Evolutionary conservation across 2,113 vertebrate genomes (phyloP), one percentile per base, ranked within the genome.

Genomic region (Podarcis muralis): DNA sequence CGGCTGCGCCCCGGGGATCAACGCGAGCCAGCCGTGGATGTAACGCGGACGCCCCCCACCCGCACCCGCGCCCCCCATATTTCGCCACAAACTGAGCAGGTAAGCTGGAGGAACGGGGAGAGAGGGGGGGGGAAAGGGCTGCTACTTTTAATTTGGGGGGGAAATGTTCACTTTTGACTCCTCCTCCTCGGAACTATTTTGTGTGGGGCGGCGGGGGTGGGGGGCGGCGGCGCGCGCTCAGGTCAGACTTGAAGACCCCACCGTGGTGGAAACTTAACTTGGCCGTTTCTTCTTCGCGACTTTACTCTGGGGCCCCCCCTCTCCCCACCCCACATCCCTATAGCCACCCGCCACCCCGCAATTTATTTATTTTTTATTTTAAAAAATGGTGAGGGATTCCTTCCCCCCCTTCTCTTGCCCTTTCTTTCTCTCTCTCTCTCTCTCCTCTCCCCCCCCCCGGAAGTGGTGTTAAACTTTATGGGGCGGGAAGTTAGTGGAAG

Each of bases 1-100:
- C 85, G 85, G 85, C 77, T 87, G 77, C 85, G 85, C 85, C 85
- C 85, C 85, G 65, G 85, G 76, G 18, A 76, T 65, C 75, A 66
- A 62, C 75, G 27, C 35, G 32, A 20, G 30, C 40, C 25, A 23
- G 11, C 69, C 48, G 40, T 81, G 77, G 77, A 87, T 87, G 77
- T 68, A n/a, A 59, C 71, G 3, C 22, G 7, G 15, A 43, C 8
- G 18, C 22, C 43, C 66, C 48, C 62, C 32, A 59, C n/a, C 77
- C 62, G 6, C 81, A 7, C n/a, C 74, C 22, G 20, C 74, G 65
- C 35, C 5, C 35, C 35, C 75, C 25, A 32, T 43, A 48, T 48
- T 48, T 16, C 75, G 32, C 27, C 16, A 32, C 62, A 53, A 79
- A 43, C 77, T 12, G 78, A 81, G 86, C 86, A 87, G 86, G 86